Conservation (phyloP, 1,140 invertebrate genomes). For the Mylabris phalerata region DNA sequence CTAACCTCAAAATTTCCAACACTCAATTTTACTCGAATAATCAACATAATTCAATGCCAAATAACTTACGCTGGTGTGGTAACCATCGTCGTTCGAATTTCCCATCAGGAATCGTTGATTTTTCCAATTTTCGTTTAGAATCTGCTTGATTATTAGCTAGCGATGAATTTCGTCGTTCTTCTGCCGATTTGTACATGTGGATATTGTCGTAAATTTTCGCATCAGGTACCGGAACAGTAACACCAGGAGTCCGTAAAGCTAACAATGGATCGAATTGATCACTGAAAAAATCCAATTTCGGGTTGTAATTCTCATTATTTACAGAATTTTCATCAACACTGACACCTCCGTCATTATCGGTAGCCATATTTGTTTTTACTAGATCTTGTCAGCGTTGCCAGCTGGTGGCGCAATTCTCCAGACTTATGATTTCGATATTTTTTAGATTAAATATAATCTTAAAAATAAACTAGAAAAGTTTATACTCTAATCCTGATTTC, state of each 20-base stretch:
- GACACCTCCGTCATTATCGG: conserved; percentile 17
- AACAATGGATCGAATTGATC: conserved; percentile 60
- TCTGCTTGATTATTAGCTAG: not conserved
- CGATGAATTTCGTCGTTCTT: conserved; percentile 11
- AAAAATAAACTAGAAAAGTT: too few relatives aligned
- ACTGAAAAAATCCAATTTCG: conserved; percentile 56
- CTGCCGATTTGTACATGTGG: conserved; percentile 47
- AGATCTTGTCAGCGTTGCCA: too few relatives aligned
- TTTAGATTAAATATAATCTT: too few relatives aligned
- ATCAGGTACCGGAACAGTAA: conserved; percentile 45
- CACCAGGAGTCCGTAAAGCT: conserved; percentile 53
- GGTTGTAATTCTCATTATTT: conserved; percentile 46
- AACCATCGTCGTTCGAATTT: conserved; percentile 34
- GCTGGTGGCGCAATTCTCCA: too few relatives aligned
- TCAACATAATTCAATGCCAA: too few relatives aligned
- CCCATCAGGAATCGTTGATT: not conserved
- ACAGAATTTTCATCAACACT: conserved; percentile 31
- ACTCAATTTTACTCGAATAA: too few relatives aligned
- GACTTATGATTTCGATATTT: too few relatives aligned
- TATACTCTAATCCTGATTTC: too few relatives aligned
- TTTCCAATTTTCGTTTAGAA: conserved; percentile 8
- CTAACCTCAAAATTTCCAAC: too few relatives aligned
- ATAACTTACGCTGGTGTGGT: conserved; percentile 28
- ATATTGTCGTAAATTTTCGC: conserved; percentile 58
- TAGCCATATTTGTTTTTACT: conserved; percentile 17